Evolutionary conservation across 2,797 vertebrate genomes (phyloP).

Genomic region (Periophthalmus magnuspinnatus): DNA sequence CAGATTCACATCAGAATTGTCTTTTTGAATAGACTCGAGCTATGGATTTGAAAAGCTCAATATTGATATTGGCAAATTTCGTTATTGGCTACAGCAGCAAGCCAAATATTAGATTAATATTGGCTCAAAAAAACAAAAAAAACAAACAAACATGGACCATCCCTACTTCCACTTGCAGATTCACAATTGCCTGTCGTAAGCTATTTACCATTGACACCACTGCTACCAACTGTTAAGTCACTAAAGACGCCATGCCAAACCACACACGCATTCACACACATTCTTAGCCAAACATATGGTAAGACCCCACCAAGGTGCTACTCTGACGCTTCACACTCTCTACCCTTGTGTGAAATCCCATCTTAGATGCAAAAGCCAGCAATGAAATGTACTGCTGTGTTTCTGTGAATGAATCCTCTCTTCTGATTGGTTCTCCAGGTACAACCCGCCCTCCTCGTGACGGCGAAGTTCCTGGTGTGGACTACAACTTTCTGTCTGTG

Average conservation of each 20-base stretch:
- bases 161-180: not conserved
- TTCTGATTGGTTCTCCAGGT: conserved; percentile 77
- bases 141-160: no score
- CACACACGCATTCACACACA: conserved; percentile 21
- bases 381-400: not conserved
- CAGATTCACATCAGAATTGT: no score
- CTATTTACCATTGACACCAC: conserved; percentile 45
- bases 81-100: no score
- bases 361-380: not conserved
- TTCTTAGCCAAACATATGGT: conserved; percentile 49
- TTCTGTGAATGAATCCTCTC: not conserved
- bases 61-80: no score
- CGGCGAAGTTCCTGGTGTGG: conserved; percentile 95
- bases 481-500: conserved; percentile 96
- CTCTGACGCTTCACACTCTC: conserved; percentile 48
- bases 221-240: conserved; percentile 55
- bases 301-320: conserved; percentile 55
- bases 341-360: conserved; percentile 43
- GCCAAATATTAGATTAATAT: no score
- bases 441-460: conserved; percentile 93
- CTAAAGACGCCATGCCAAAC: conserved; percentile 52
- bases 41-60: no score
- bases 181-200: conserved; percentile 27
- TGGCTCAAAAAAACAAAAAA: no score
- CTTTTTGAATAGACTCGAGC: no score